Evolutionary conservation across 2,888 invertebrate genomes (phyloP), one percentile per base, ranked within the genome.

Genomic region (Ctenicera cuprea): DNA sequence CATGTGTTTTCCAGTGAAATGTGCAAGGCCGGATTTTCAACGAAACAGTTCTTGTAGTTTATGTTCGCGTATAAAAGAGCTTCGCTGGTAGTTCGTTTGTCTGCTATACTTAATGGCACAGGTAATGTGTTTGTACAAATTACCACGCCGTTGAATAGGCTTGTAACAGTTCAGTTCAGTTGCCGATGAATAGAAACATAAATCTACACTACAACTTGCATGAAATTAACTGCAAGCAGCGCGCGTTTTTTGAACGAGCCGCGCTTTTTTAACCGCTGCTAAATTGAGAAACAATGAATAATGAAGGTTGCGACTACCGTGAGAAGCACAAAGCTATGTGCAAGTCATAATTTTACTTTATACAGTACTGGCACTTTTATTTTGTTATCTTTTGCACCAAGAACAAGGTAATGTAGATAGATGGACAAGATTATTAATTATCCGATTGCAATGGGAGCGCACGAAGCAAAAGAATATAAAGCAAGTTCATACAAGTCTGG

Each of bases 1-100:
- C 57, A 38, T 54, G 33, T 63, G 65, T 76, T 76, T 71, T 71
- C 73, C 61, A 67, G 52, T 52, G 64, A 74, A 74, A 74, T 74
- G 74, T 74, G 74, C 67, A 74, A 74, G 71, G 62, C 66, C 38
- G 74, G 74, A 71, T 74, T 74, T 74, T 70, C 73, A 70, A 61
- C 73, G 61, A 52, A 71, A 73, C 62, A 64, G 68, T 73, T 73
- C 45, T 59, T 69, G 68, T 73, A 64, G 68, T 73, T 73, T 73
- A 73, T 73, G 73, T 68, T 62, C 63, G 22, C 48, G 62, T 43
- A 68, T 67, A 73, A 73, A 69, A 69, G 69, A 73, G 68, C 61
- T 66, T 45, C 59, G 20, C 52, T 68, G 73, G 16, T 69, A 69
- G 68, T 73, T 67, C 38, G 67, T 73, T 71, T 65, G 71, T 64